Evolutionary conservation across 2,888 invertebrate genomes (phyloP), one percentile per base, ranked within the genome.

Genomic region (Morpho achilles): DNA sequence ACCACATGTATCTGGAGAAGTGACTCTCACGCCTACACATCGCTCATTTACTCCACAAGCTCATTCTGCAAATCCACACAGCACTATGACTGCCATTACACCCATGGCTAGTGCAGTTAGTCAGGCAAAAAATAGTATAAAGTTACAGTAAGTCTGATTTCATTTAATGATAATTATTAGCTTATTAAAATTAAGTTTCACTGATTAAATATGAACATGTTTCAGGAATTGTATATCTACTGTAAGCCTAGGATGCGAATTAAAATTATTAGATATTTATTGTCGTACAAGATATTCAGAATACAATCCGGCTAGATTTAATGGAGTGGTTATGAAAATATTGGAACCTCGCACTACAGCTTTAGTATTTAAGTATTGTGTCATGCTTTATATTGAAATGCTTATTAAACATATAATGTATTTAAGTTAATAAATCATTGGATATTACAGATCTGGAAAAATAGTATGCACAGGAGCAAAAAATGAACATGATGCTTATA

Each of bases 381-480:
- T 45, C 10, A 32, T 32, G 32, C 32, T 32, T 32, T 32, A 32
- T 32, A 32, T 32, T 32, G 5, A 32, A 32, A 32, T 32, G 4
- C 32, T 5, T 32, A 32, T 2, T 32, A 5, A 32, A 32, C 32
- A 32, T 32, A 32, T 32, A 32, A 32, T 32, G 32, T 32, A 32
- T 5, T 32, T 5, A 32, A 44, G 5, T 49, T 1, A 43, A 44
- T 50, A 40, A 44, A 42, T 39, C 8, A 94, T 94, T 10, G 94
- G 94, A 66, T 96, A 96, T 77, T 93, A 93, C 54, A 63, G 63
- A 42, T 96, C 96, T 0, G 96, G 96, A 0, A 96, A 96, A 85
- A 93, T 96, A 91, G 96, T 96, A 0, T 95, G 96, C 72, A 96
- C 96, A 0, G 96, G 96, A 8, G 95, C 96, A 7, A 94, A 94